Percentiles rank a stretch among this genome's conserved stretches.
These are phyloP conservation scores for Reticulitermes speratus DNA, from an alignment of 1,140 invertebrate genomes.

Conservation along the genomic window DNA sequence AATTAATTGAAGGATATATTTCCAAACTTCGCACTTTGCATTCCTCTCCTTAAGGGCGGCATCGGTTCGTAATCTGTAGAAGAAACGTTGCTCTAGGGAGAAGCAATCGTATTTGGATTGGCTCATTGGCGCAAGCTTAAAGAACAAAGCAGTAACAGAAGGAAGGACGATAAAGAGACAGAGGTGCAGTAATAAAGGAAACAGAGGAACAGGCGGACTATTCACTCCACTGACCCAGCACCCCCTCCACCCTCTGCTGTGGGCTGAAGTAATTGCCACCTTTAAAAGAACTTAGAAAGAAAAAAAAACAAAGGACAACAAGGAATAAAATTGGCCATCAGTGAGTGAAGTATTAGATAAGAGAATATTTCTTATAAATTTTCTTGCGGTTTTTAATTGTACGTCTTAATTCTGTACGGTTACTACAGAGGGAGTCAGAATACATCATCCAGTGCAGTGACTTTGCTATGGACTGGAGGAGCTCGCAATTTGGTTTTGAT, in stretches of 20 bases:
- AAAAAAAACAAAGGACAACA: neutral
- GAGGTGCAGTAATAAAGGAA: slow-evolving; percentile 10
- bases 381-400: no score
- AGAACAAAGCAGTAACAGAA: neutral
- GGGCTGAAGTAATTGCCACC: neutral
- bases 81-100: neutral
- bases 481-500: no score
- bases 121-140: slow-evolving; percentile 16
- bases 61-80: neutral
- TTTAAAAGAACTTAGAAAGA: neutral
- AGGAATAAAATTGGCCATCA: neutral
- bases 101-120: slow-evolving; percentile 11
- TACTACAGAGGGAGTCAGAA: no score
- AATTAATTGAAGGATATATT: neutral
- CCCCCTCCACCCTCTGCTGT: neutral
- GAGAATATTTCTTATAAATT: neutral
- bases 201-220: neutral
- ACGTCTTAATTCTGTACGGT: no score
- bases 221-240: neutral
- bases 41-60: neutral
- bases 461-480: no score
- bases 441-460: no score
- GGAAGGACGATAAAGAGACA: neutral
- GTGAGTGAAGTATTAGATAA: neutral
- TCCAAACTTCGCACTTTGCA: neutral